These are phyloP conservation scores for Hirtodrosophila cameraria DNA, from an alignment of 2,888 invertebrate species.

Conservation along the genomic window DNA sequence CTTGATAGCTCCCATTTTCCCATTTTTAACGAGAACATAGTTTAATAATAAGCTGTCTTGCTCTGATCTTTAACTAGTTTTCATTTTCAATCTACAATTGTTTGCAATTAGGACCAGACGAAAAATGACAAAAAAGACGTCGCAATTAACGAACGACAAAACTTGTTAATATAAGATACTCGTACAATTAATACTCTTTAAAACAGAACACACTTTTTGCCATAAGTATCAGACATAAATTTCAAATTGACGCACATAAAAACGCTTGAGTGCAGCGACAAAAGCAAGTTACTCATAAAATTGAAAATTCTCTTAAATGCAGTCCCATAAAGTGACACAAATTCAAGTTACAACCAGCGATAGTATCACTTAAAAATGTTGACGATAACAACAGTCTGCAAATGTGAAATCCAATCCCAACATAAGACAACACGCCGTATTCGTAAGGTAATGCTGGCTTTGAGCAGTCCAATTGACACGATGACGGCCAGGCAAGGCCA, in stretches of 20 bases:
- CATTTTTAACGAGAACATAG: too few relatives aligned
- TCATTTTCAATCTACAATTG: too few relatives aligned
- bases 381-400: constrained; percentile 41
- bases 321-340: constrained; percentile 31
- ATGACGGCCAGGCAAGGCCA: constrained; percentile 5
- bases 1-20: too few relatives aligned
- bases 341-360: constrained; percentile 38
- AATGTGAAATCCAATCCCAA: constrained; percentile 25
- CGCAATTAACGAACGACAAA: too few relatives aligned
- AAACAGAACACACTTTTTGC: not conserved
- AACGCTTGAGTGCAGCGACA: not conserved
- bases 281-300: constrained; percentile 7
- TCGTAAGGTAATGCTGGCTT: constrained; percentile 46
- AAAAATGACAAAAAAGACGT: too few relatives aligned
- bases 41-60: too few relatives aligned
- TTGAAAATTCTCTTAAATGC: constrained; percentile 33
- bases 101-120: too few relatives aligned
- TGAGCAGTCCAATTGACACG: constrained; percentile 14
- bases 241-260: constrained; percentile 27
- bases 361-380: constrained; percentile 49
- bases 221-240: constrained; percentile 12
- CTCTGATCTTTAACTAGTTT: too few relatives aligned
- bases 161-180: too few relatives aligned
- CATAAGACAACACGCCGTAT: constrained; percentile 49
- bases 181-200: not conserved